Evolutionary conservation across 2,113 vertebrate genomes (phyloP), one percentile per base, ranked within the genome.

Genomic region (Colossoma macropomum): DNA sequence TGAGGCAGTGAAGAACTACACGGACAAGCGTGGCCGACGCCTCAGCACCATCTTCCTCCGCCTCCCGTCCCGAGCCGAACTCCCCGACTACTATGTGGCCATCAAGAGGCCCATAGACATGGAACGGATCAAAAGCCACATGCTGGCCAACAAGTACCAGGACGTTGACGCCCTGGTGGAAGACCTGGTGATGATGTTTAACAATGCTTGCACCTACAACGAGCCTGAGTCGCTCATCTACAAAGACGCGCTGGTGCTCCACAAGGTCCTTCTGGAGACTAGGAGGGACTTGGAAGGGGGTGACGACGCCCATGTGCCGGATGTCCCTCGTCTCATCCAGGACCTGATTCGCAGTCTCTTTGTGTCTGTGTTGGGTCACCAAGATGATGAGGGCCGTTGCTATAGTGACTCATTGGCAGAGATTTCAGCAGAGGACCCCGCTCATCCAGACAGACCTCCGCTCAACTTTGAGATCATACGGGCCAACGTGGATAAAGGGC

Each of bases 101-200:
- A 99, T 99, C 91, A 99, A 99, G 88, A 98, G 96, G 70, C 98
- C 98, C 0, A 95, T 99, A 81, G 98, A 99, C 92, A 98, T 99
- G 97, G 98, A 99, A 90, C 98, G 98, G 91, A 96, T 99, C 89
- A 95, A 96, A 91, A 98, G 96, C 85, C 98, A 99, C 89, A 99
- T 99, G 96, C 95, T 99, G 95, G 95, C 97, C 62, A 99, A 99
- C 83, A 99, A 99, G 80, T 99, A 98, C 92, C 98, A 99, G 92
- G 98, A 99, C 75, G 96, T 99, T 17, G 98, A 99, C 75, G 97
- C 97, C 9, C 96, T 99, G 93, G 97, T 98, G 72, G 98, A 99
- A 83, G 98, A 99, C 93, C 95, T 99, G 21, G 98, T 98, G 79
- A 96, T 98, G 90, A 99, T 99, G 98, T 99, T 99, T 93, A 99